These are phyloP conservation scores for Cryptus armator DNA, from an alignment of 2,888 invertebrate species.

Conservation along the genomic window DNA sequence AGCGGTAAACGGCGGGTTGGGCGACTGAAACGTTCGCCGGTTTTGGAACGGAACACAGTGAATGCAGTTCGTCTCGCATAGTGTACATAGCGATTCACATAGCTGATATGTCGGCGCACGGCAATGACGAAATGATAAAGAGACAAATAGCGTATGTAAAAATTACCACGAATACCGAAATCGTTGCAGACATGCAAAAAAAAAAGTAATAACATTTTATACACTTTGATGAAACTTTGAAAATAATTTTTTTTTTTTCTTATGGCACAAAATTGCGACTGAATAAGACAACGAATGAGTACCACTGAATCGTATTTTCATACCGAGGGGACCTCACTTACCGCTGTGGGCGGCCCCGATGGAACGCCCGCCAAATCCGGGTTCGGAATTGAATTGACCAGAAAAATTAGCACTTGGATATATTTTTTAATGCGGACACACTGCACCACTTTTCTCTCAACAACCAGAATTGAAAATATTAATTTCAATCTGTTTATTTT, in stretches of 20 bases:
- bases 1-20: slow-evolving; percentile 29
- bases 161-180: too few species aligned
- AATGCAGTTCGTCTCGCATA: background rate
- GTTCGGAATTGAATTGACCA: slow-evolving; percentile 24
- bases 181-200: too few species aligned
- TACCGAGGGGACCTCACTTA: slow-evolving; percentile 4
- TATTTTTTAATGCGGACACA: background rate
- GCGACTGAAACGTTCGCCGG: slow-evolving; percentile 30
- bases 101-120: background rate
- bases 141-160: too few species aligned
- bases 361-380: slow-evolving; percentile 27
- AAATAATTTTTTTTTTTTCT: too few species aligned
- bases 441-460: background rate
- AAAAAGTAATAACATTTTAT: too few species aligned
- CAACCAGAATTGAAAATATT: background rate
- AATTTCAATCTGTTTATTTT: background rate
- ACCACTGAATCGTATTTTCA: slow-evolving; percentile 27
- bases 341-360: background rate
- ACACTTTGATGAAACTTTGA: too few species aligned
- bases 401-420: slow-evolving; percentile 18
- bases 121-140: too few species aligned
- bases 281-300: background rate
- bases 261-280: background rate
- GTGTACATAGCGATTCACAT: background rate
- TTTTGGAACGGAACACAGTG: slow-evolving; percentile 27